Evolutionary conservation across 2,888 invertebrate genomes (phyloP), one percentile per base, ranked within the genome.

Genomic region (Seira musarum): DNA sequence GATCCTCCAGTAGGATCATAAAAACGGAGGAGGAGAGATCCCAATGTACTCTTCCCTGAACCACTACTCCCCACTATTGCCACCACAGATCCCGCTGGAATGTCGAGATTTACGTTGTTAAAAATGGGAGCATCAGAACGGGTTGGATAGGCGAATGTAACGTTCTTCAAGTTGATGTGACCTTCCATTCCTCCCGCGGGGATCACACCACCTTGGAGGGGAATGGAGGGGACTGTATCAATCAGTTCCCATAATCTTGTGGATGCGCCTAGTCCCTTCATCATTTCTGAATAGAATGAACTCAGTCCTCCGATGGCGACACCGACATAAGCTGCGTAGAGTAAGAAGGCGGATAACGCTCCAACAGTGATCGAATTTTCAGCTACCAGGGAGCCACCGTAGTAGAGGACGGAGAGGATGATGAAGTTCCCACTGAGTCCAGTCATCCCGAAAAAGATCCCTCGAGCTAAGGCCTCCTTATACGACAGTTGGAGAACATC

Each of bases 321-420:
- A 13, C 96, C 97, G 17, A 97, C 95, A 87, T 97, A 98, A 0
- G 95, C 96, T 0, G 98, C 97, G 88, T 99, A 99, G 15, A 99
- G 89, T 13, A 99, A 91, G 89, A 99, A 99, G 0, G 98, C 95
- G 0, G 98, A 97, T 19, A 99, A 91, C 83, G 94, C 94, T 3
- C 98, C 98, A 15, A 97, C 94, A 0, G 94, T 93, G 78, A 96
- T 89, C 8, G 93, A 90, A 61, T 94, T 92, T 1, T 93, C 92
- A 0, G 95, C 92, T 40, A 98, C 95, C 93, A 98, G 93, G 1
- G 93, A 92, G 0, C 97, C 97, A 0, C 98, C 98, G 87, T 95
- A 95, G 89, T 97, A 98, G 0, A 98, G 91, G 15, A 98, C 97
- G 1, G 96, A 93, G 82, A 98, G 92, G 85, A 97, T 94, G 82